phyloP scores from a whole-genome alignment of 2,888 invertebrate species.

The Nematopogon swammerdamellus region DNA sequence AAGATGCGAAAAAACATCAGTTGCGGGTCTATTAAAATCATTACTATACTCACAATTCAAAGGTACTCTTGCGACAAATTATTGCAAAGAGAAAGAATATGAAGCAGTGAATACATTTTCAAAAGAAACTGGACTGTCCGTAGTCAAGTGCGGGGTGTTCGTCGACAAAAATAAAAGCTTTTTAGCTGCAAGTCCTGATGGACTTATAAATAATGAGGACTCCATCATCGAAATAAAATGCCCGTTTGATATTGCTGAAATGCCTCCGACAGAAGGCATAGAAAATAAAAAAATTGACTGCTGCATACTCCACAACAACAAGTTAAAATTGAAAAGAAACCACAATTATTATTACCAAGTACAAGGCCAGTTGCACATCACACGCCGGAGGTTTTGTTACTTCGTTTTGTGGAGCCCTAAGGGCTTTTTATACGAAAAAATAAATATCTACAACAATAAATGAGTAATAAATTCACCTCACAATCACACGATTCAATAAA shows the following conservation, averaged over 20 bases:
- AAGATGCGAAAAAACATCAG: slow-evolving; percentile 8
- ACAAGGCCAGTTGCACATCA: slow-evolving; percentile 8
- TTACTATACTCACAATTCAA: slow-evolving; percentile 7
- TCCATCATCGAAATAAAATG: slow-evolving; percentile 8
- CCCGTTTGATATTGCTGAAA: slow-evolving; percentile 3
- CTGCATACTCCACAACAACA: background rate
- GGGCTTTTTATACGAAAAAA: slow-evolving; percentile 3
- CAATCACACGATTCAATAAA: no score
- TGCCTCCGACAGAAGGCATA: slow-evolving; percentile 4
- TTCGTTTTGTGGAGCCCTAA: slow-evolving; percentile 5
- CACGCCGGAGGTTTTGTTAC: slow-evolving; percentile 3
- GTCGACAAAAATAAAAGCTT: slow-evolving; percentile 5
- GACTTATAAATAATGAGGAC: slow-evolving; percentile 1
- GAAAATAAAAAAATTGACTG: slow-evolving; percentile 2
- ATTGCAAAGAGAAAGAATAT: slow-evolving; percentile 8
- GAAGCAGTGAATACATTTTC: slow-evolving; percentile 5
- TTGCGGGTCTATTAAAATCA: slow-evolving; percentile 6
- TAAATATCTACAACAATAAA: no score
- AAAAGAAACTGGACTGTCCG: slow-evolving; percentile 2
- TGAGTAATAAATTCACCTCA: no score
- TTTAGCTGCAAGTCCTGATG: slow-evolving; percentile 7
- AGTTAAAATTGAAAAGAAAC: slow-evolving; percentile 5
- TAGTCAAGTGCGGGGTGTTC: slow-evolving; percentile 7
- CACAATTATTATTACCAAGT: slow-evolving; percentile 7
- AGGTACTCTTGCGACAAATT: slow-evolving; percentile 7